A percentile compares a stretch with the other conserved stretches of the same genome.
These are phyloP conservation scores for Hecatera dysodea DNA, from an alignment of 2,888 invertebrate species.

Conservation along the genomic window DNA sequence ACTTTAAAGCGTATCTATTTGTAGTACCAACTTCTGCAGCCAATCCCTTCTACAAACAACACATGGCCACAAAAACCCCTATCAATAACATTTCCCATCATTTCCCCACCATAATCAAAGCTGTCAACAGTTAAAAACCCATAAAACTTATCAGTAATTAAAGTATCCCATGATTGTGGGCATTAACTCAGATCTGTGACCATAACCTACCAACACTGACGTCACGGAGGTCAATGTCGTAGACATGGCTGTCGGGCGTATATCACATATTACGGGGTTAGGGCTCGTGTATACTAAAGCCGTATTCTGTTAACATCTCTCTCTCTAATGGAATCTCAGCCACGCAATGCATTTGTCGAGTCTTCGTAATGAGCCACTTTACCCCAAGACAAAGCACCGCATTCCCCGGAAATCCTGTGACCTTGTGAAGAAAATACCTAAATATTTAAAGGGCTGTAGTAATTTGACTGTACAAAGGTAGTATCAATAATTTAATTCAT, in stretches of 20 bases:
- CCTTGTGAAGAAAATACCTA: too few species aligned
- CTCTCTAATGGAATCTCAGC: too few species aligned
- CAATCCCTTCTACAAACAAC: not conserved
- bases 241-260: too few species aligned
- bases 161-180: conserved; percentile 27
- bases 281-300: conserved; percentile 6
- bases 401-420: too few species aligned
- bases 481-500: too few species aligned
- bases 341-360: too few species aligned
- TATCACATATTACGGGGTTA: too few species aligned
- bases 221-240: not conserved
- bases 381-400: too few species aligned
- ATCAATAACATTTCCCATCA: not conserved
- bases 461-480: too few species aligned
- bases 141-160: conserved; percentile 45
- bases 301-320: too few species aligned
- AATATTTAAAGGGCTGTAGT: too few species aligned
- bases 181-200: conserved; percentile 42
- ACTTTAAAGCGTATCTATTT: not conserved
- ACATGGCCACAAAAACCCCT: conserved; percentile 14
- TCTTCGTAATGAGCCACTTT: too few species aligned
- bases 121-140: conserved; percentile 47
- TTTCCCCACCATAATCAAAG: conserved; percentile 25
- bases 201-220: conserved; percentile 66
- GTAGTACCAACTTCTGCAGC: not conserved